Percentiles rank a stretch among this genome's conserved stretches.
Conservation (phyloP, 2,888 invertebrate species). For the Chalcis sispes region DNA sequence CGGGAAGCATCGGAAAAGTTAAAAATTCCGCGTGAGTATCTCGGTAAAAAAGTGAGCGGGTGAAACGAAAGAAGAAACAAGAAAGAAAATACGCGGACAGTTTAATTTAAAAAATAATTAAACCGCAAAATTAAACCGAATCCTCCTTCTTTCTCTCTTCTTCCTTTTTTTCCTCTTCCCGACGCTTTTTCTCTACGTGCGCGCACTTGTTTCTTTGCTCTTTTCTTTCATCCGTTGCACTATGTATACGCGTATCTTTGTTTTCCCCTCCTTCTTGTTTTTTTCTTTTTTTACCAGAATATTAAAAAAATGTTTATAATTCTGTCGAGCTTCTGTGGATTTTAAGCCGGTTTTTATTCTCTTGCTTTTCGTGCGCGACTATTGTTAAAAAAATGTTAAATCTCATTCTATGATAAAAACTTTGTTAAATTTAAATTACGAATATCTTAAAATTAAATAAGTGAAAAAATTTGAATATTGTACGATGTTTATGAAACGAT, state of each 20-base stretch:
- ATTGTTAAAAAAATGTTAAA: too few relatives aligned
- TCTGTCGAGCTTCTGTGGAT: neutral
- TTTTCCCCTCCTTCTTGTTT: neutral
- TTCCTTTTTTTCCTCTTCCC: constrained; percentile 20
- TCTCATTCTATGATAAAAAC: too few relatives aligned
- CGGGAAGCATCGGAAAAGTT: constrained; percentile 31
- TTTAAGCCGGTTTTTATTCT: too few relatives aligned
- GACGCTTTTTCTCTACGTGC: neutral
- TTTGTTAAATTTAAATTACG: too few relatives aligned
- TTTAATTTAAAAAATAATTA: constrained; percentile 75
- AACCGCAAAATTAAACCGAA: constrained; percentile 71
- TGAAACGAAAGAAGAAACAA: constrained; percentile 18
- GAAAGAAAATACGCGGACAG: constrained; percentile 34
- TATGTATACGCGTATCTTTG: neutral
- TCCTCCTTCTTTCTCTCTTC: constrained; percentile 32
- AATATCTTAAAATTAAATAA: too few relatives aligned
- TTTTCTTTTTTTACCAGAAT: constrained; percentile 14
- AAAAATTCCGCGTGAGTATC: constrained; percentile 48
- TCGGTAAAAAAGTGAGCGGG: constrained; percentile 11
- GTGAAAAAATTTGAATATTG: too few relatives aligned
- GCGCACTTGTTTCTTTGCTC: constrained; percentile 35
- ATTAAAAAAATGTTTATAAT: constrained; percentile 18
- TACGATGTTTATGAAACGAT: too few relatives aligned
- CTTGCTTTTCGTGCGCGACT: too few relatives aligned
- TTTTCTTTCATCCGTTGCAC: constrained; percentile 6